Evolutionary conservation across 1,140 invertebrate species (phyloP).

Genomic region (Lamellibrachia luymesi): DNA sequence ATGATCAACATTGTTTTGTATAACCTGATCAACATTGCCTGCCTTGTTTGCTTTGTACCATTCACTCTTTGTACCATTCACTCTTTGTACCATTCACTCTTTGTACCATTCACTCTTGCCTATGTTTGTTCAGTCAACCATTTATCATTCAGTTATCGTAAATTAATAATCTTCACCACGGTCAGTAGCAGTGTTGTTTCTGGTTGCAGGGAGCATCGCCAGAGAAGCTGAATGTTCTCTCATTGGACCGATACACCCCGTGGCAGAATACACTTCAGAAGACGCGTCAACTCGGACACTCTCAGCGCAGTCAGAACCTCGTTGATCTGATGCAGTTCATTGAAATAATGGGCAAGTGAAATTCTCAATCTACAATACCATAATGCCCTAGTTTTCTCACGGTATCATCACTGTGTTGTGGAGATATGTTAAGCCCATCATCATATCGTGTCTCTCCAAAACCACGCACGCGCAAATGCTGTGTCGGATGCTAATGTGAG

Average conservation of each 20-base stretch:
- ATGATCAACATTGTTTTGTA: too few relatives aligned
- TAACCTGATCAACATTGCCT: too few relatives aligned
- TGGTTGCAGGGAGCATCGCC: neutral
- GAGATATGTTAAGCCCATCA: neutral
- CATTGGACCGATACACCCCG: slow-evolving; percentile 41
- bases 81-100: too few relatives aligned
- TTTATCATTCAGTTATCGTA: neutral
- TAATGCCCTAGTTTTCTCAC: neutral
- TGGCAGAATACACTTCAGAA: slow-evolving; percentile 54
- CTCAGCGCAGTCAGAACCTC: slow-evolving; percentile 38
- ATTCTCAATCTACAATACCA: too few relatives aligned
- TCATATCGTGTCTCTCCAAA: slow-evolving; percentile 28
- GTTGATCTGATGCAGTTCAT: slow-evolving; percentile 50
- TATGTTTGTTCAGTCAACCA: neutral
- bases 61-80: too few relatives aligned
- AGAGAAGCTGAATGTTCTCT: neutral
- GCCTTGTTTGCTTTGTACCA: neutral
- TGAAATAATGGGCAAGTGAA: slow-evolving; percentile 42
- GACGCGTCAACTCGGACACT: slow-evolving; percentile 43
- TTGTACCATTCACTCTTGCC: neutral
- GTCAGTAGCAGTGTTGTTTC: neutral
- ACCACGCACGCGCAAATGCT: slow-evolving; percentile 23
- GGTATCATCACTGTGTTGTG: neutral
- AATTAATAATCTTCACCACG: neutral
- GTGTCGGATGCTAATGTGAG: slow-evolving; percentile 50